phyloP scores from a whole-genome alignment of 2,113 vertebrate species.

The Meles meles region DNA sequence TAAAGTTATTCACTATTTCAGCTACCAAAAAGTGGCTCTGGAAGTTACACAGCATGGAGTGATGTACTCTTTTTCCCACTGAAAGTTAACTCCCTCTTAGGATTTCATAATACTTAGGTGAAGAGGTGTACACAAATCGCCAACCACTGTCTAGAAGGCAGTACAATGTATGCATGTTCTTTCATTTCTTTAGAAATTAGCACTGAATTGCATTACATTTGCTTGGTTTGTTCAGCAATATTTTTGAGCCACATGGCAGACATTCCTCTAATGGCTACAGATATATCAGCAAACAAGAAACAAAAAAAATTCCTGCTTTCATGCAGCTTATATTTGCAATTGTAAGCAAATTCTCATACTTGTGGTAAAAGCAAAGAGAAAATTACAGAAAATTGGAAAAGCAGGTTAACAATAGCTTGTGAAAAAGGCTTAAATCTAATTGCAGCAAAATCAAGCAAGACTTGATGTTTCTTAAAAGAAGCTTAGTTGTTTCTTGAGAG shows the following conservation, averaged over 20 bases:
- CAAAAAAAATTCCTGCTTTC: neutral
- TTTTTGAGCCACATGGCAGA: neutral
- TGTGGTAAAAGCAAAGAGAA: conserved; percentile 3
- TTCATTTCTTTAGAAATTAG: neutral
- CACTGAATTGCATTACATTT: neutral
- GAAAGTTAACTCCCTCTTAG: neutral
- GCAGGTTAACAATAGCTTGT: neutral
- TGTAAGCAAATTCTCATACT: neutral
- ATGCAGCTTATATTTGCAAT: neutral
- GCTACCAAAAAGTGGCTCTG: neutral
- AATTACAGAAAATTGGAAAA: neutral
- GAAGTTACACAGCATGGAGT: neutral
- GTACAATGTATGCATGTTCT: neutral
- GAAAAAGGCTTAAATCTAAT: neutral
- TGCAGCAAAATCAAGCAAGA: neutral
- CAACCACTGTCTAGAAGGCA: neutral
- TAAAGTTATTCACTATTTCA: neutral
- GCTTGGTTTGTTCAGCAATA: neutral
- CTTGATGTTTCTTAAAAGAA: neutral
- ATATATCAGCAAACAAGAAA: neutral
- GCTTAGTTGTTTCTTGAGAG: neutral
- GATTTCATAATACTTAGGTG: neutral
- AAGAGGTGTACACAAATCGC: neutral
- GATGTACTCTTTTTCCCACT: neutral
- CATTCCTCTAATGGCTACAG: neutral